These are phyloP conservation scores for Rhagologus leucostigma DNA, from an alignment of 2,113 vertebrate genomes.

Conservation along the genomic window DNA sequence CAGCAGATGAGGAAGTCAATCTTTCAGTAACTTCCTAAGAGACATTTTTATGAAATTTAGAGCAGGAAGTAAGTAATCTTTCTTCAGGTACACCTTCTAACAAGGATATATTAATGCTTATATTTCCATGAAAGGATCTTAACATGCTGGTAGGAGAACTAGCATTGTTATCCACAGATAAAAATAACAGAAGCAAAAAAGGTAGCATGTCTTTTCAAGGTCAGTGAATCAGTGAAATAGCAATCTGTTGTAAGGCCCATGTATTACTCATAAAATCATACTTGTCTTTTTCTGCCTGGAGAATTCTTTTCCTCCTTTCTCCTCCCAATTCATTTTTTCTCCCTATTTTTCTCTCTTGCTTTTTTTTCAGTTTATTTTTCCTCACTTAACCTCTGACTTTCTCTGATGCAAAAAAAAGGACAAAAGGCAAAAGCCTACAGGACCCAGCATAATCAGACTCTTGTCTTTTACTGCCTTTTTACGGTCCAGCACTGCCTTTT, in stretches of 20 bases:
- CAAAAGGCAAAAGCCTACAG: not conserved
- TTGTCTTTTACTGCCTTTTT: not conserved
- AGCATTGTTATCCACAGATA: not conserved
- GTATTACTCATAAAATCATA: not conserved
- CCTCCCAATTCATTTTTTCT: not conserved
- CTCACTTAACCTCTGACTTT: conserved; percentile 16
- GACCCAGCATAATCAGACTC: not conserved
- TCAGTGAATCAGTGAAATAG: not conserved
- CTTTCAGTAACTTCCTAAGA: not conserved
- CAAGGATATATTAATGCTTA: not conserved
- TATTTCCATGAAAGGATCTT: not conserved
- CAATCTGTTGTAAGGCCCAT: not conserved
- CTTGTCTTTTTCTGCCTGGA: not conserved
- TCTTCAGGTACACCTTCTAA: not conserved
- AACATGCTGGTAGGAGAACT: not conserved
- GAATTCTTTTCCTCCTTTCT: not conserved
- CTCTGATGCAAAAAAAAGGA: not conserved
- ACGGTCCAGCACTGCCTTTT: conserved; percentile 13
- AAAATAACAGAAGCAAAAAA: not conserved
- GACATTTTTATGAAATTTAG: not conserved
- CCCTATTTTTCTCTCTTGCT: not conserved
- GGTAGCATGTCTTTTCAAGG: not conserved
- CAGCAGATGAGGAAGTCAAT: not conserved
- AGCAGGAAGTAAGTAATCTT: not conserved
- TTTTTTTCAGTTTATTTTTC: not conserved